Evolutionary conservation across 2,797 vertebrate genomes (phyloP), one percentile per base, ranked within the genome.

Genomic region (Gallinago nigripennis): DNA sequence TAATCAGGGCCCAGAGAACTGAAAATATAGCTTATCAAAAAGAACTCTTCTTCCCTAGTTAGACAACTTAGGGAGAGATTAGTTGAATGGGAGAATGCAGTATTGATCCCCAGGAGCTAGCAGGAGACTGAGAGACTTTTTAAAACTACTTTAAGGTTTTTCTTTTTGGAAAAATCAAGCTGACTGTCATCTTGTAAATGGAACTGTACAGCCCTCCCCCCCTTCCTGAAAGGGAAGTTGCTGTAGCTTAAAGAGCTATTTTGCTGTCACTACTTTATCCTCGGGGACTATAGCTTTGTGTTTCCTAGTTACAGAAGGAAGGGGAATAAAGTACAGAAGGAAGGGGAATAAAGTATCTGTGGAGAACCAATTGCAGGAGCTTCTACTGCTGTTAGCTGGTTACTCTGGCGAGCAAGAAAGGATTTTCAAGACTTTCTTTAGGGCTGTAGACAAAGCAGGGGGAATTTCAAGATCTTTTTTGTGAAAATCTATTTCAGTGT

Each of bases 251-350:
- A 78, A 88, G 72, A 90, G 21, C 43, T 94, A 30, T 64, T 93
- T 80, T 85, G 20, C 85, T 95, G 82, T 86, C 87, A 48, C 68
- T 83, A 10, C 37, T 81, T 80, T 54, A 13, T 76, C 58, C 93
- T 84, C 21, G 0, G 3, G 50, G 43, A 46, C 57, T 71, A 13
- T 75, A 7, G 6, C 57, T 70, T 81, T 83, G 50, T 78, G 87
- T 91, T 77, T 96, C 91, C 85, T 90, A 90, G 87, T 65, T 95
- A 86, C 51, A 45, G 66, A 54, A 78, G 72, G 60, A 83, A 77
- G 21, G 37, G 37, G 50, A 89, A 91, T 83, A 57, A 82, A 86
- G 33, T 31, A 7, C 51, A 45, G 66, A 54, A 78, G 72, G 60
- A 83, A 77, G 21, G 37, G 37, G 50, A 89, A 91, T 83, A 57